Evolutionary conservation across 2,888 invertebrate genomes (phyloP), one percentile per base, ranked within the genome.

Genomic region (Osmoderma eremita): DNA sequence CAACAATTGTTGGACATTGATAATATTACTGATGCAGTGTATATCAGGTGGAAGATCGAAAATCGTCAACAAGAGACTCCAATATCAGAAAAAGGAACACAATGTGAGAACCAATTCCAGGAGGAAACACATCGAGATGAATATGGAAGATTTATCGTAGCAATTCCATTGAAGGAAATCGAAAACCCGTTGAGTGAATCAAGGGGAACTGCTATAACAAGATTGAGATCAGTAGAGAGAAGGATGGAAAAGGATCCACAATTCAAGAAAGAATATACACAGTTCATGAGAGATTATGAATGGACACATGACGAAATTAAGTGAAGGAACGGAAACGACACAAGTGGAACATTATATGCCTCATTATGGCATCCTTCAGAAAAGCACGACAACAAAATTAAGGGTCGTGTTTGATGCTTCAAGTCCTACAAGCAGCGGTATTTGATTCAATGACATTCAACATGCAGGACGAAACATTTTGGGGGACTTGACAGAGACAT

Each of bases 361-460:
- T 24, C 24, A 24, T 24, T 5, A 24, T 24, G 24, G 24, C 24
- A 24, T 24, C 3, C 5, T 24, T 24, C 24, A 24, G 24, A 13
- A 15, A 45, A 45, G 45, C 17, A 45, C 15, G 8, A 45, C 45
- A 15, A 54, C 39, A 54, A 54, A 54, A 18, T 54, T 17, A 54
- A 54, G 39, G 18, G 10, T 1, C 17, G 54, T 45, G 15, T 45
- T 45, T 45, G 45, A 15, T 17, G 45, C 45, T 45, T 45, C 45
- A 45, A 45, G 17, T 45, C 15, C 45, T 13, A 45, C 45, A 45
- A 45, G 45, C 15, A 45, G 15, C 0, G 45, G 45, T 13, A n/a
- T 17, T 45, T n/a, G 3, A 45, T 13, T 45, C 45, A 45, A 17
- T 45, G 17, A 45, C 17, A 45, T 45, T 45, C 15, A 45, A 2